Conservation (phyloP, 2,888 invertebrate species). For the Electrophaes corylata region DNA sequence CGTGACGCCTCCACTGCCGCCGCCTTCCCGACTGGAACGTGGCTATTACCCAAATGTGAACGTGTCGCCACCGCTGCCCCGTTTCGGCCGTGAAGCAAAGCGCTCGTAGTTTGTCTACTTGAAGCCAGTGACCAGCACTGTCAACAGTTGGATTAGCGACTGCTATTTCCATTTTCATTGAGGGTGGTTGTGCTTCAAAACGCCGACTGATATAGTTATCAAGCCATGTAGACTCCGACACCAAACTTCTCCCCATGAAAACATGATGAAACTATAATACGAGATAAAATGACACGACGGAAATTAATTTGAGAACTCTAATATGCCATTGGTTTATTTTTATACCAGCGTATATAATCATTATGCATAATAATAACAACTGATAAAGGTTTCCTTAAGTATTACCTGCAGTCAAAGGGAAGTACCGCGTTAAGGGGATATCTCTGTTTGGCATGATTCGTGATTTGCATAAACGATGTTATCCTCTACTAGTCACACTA, state of each 20-base stretch:
- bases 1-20: constrained; percentile 38
- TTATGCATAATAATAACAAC: too few relatives aligned
- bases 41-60: constrained; percentile 31
- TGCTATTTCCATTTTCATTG: neutral
- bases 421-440: constrained; percentile 2
- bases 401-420: too few relatives aligned
- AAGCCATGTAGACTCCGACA: neutral
- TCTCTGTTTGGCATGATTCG: neutral
- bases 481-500: neutral
- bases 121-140: neutral
- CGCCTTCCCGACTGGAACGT: constrained; percentile 21
- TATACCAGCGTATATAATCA: neutral
- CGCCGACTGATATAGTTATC: neutral
- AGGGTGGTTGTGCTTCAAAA: too few relatives aligned
- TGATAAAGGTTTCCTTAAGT: too few relatives aligned
- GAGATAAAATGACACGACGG: constrained; percentile 10
- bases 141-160: neutral
- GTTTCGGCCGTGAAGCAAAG: neutral
- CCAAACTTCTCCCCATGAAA: neutral
- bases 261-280: constrained; percentile 1
- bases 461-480: neutral
- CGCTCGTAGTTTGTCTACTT: neutral
- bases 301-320: constrained; percentile 21
- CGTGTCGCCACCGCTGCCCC: constrained; percentile 14
- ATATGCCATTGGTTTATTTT: constrained; percentile 1